A percentile compares a stretch with the other conserved stretches of the same genome.
These are phyloP conservation scores for Menura novaehollandiae DNA, from an alignment of 2,113 vertebrate genomes.

Conservation along the genomic window DNA sequence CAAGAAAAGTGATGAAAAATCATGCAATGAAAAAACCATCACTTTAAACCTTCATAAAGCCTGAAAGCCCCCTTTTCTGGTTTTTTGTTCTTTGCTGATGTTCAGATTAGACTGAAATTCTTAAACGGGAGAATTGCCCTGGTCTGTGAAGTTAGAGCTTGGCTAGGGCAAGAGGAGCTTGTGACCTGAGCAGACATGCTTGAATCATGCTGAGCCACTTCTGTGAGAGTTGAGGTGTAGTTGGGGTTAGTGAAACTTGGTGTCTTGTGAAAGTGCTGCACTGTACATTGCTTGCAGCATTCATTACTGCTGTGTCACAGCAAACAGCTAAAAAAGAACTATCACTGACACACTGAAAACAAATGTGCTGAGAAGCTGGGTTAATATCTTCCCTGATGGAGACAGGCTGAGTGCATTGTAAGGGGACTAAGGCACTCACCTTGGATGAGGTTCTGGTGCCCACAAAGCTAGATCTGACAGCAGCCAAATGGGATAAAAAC, in stretches of 20 bases:
- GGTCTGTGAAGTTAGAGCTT: background rate
- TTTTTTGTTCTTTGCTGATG: background rate
- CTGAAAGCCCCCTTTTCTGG: background rate
- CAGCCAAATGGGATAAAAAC: background rate
- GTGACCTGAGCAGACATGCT: fast-evolving
- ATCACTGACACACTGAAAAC: background rate
- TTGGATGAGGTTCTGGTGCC: background rate
- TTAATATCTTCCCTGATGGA: background rate
- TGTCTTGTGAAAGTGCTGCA: background rate
- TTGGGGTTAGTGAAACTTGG: fast-evolving
- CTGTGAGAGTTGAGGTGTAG: background rate
- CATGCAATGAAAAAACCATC: background rate
- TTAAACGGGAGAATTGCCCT: background rate
- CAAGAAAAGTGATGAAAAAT: background rate
- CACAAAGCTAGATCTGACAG: background rate
- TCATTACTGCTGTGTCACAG: background rate
- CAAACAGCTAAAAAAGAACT: background rate
- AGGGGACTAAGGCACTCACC: background rate
- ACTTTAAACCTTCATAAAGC: background rate
- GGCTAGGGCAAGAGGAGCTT: background rate
- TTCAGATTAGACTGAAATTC: background rate
- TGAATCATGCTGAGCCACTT: fast-evolving
- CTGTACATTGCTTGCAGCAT: background rate
- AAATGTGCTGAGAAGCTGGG: background rate
- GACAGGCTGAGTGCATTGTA: background rate